phyloP scores from a whole-genome alignment of 2,888 invertebrate genomes.

The Melinaea menophilus region DNA sequence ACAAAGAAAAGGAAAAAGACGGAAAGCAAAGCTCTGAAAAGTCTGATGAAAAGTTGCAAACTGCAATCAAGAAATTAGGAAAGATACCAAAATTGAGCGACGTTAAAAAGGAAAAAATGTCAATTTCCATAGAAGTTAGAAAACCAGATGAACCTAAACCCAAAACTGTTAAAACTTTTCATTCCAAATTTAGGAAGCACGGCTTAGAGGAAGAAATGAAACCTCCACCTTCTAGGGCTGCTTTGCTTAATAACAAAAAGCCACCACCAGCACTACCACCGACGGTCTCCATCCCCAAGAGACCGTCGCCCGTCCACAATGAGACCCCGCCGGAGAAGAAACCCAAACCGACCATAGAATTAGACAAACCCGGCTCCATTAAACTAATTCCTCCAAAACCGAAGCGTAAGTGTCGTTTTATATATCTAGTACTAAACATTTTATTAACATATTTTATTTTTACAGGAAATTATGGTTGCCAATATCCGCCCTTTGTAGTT shows the following conservation, averaged over 20 bases:
- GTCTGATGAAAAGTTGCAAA: constrained; percentile 81
- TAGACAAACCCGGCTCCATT: constrained; percentile 84
- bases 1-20: constrained; percentile 54
- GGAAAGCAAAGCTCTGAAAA: constrained; percentile 75
- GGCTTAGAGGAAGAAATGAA: constrained; percentile 92
- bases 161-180: constrained; percentile 94
- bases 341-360: constrained; percentile 76
- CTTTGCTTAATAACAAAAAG: constrained; percentile 79
- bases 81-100: constrained; percentile 86
- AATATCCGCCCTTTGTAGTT: constrained; percentile 17
- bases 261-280: constrained; percentile 70
- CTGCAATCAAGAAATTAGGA: constrained; percentile 84
- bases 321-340: constrained; percentile 86
- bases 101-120: constrained; percentile 82
- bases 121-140: constrained; percentile 89
- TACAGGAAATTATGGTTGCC: constrained; percentile 52
- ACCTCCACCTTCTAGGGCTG: constrained; percentile 87
- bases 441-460: constrained; percentile 64
- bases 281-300: constrained; percentile 63
- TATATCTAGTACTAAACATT: constrained; percentile 31
- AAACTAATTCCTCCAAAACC: constrained; percentile 93
- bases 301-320: constrained; percentile 70
- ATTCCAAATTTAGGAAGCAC: constrained; percentile 94
- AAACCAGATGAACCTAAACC: constrained; percentile 85
- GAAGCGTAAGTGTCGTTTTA: constrained; percentile 88